A percentile compares a stretch with the other conserved stretches of the same genome.
These are phyloP conservation scores for Diaperis boleti DNA, from an alignment of 2,888 invertebrate genomes.

Conservation along the genomic window DNA sequence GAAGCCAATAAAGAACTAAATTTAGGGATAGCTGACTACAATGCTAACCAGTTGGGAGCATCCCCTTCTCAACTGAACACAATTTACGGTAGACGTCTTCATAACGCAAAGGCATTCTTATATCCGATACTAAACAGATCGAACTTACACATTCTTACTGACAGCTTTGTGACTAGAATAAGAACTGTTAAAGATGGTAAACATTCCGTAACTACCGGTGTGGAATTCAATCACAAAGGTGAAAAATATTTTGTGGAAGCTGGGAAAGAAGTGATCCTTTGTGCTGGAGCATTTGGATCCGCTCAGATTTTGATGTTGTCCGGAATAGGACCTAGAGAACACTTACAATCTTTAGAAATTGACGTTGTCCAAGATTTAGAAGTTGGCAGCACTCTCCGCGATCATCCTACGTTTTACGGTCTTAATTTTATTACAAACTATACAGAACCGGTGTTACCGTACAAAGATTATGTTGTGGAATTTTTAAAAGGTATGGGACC, in stretches of 20 bases:
- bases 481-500: conserved; percentile 12
- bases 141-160: conserved; percentile 79
- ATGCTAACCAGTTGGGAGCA: conserved; percentile 75
- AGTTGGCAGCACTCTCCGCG: conserved; percentile 57
- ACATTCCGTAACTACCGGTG: too few relatives aligned
- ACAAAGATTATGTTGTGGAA: conserved; percentile 32
- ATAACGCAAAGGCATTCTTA: conserved; percentile 81
- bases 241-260: conserved; percentile 66
- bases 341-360: conserved; percentile 67
- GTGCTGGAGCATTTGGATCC: conserved; percentile 75
- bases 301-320: conserved; percentile 79
- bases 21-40: conserved; percentile 77
- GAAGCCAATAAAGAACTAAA: conserved; percentile 76
- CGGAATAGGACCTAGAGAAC: conserved; percentile 72
- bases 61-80: conserved; percentile 77
- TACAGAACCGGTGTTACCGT: conserved; percentile 37
- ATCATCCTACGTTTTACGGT: conserved; percentile 11
- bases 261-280: conserved; percentile 74
- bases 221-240: conserved; percentile 75
- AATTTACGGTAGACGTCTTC: conserved; percentile 78
- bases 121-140: conserved; percentile 72
- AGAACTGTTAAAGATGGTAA: too few relatives aligned
- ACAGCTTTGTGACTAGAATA: too few relatives aligned
- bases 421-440: conserved; percentile 26
- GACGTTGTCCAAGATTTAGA: conserved; percentile 65